Evolutionary conservation across 1,140 invertebrate species (phyloP).

Genomic region (Aphelinus certus): DNA sequence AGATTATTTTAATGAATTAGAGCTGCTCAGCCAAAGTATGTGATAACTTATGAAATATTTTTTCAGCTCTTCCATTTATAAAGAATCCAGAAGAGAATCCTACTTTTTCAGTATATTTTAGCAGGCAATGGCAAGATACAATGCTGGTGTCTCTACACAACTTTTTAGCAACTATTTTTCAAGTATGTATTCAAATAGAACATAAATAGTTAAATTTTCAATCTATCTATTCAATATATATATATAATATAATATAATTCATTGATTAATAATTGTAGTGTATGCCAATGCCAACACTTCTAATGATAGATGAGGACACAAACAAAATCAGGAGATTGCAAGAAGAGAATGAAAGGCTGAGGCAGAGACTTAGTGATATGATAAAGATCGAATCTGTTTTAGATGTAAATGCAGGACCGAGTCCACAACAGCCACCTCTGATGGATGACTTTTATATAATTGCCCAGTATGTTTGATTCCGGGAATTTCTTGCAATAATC

Average conservation of each 20-base stretch:
- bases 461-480: conserved; percentile 74
- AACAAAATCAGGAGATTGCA: conserved; percentile 80
- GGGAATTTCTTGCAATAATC: not conserved
- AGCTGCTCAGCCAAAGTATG: not conserved
- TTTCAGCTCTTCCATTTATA: conserved; percentile 86
- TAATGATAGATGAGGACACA: conserved; percentile 87
- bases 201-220: not conserved
- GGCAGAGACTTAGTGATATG: conserved; percentile 61
- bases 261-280: conserved; percentile 66
- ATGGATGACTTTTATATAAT: conserved; percentile 94
- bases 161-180: conserved; percentile 89
- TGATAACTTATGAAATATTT: conserved; percentile 24
- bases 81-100: conserved; percentile 91
- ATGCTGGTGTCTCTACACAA: conserved; percentile 93
- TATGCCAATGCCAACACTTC: conserved; percentile 83
- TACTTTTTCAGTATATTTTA: conserved; percentile 88
- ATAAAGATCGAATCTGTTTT: conserved; percentile 65
- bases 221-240: conserved; percentile 30
- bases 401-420: conserved; percentile 70
- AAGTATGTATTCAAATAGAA: conserved; percentile 62
- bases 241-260: conserved; percentile 10
- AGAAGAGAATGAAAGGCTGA: conserved; percentile 83
- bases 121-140: conserved; percentile 94
- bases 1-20: not conserved
- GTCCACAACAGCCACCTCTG: conserved; percentile 76